Evolutionary conservation across 1,140 invertebrate genomes (phyloP).

Genomic region (Aplysia californica): DNA sequence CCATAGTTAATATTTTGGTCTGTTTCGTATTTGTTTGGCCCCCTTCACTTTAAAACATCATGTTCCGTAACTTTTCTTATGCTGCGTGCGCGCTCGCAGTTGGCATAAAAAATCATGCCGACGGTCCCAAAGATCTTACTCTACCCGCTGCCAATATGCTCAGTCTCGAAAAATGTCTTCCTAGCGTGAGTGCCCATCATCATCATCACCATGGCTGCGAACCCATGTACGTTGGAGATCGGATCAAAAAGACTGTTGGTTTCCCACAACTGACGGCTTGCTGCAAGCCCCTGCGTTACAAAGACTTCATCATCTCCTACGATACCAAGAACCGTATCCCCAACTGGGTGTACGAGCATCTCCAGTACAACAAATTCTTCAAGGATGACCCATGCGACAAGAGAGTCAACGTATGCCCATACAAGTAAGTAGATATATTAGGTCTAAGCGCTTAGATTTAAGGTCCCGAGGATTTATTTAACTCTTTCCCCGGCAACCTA

Average conservation of each 20-base stretch:
- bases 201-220: background rate
- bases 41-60: background rate
- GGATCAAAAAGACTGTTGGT: slow-evolving; percentile 23
- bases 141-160: background rate
- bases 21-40: background rate
- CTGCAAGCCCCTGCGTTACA: slow-evolving; percentile 27
- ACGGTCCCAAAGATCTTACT: background rate
- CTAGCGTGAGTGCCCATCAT: background rate
- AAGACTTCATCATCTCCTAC: slow-evolving; percentile 28
- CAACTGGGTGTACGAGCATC: slow-evolving; percentile 29
- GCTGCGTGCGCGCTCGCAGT: slow-evolving; percentile 25
- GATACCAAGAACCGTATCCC: slow-evolving; percentile 29
- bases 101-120: slow-evolving; percentile 1
- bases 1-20: background rate
- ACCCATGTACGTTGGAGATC: slow-evolving; percentile 21
- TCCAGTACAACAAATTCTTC: slow-evolving; percentile 28
- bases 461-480: background rate
- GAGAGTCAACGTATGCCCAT: slow-evolving; percentile 23
- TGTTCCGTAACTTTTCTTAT: slow-evolving; percentile 20
- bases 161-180: slow-evolving; percentile 8
- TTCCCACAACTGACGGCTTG: slow-evolving; percentile 28
- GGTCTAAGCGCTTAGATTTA: background rate
- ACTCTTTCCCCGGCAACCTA: no score
- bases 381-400: slow-evolving; percentile 28
- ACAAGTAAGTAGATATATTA: slow-evolving; percentile 9